These are phyloP conservation scores for Euspilapteryx auroguttella DNA, from an alignment of 2,888 invertebrate species.

Conservation along the genomic window DNA sequence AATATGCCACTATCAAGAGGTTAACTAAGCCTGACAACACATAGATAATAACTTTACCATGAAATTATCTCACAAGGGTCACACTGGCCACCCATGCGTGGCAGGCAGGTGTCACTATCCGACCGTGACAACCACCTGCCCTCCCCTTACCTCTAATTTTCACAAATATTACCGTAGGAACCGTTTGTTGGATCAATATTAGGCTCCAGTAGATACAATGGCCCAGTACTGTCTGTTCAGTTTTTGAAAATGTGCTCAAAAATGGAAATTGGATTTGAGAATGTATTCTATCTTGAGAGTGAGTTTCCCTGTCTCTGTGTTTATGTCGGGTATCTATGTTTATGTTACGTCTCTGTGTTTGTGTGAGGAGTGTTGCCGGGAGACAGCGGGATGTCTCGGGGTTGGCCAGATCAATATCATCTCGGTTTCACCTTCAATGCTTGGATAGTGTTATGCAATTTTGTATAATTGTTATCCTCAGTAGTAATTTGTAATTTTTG, in stretches of 20 bases:
- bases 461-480: too few species aligned
- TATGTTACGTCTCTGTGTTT: slow-evolving; percentile 18
- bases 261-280: slow-evolving; percentile 57
- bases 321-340: too few species aligned
- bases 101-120: slow-evolving; percentile 41
- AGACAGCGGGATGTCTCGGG: too few species aligned
- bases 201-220: too few species aligned
- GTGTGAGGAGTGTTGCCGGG: slow-evolving; percentile 49
- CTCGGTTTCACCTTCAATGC: slow-evolving; percentile 38
- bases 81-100: slow-evolving; percentile 31
- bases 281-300: slow-evolving; percentile 57
- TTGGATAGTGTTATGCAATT: slow-evolving; percentile 50
- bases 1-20: slow-evolving; percentile 5
- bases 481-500: too few species aligned
- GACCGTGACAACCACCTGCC: slow-evolving; percentile 44
- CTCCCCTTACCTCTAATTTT: slow-evolving; percentile 15
- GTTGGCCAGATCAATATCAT: slow-evolving; percentile 50
- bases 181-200: slow-evolving; percentile 51
- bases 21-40: too few species aligned
- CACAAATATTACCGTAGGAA: slow-evolving; percentile 32
- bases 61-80: slow-evolving; percentile 12
- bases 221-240: too few species aligned
- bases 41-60: background rate
- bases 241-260: slow-evolving; percentile 18
- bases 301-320: too few species aligned